These are phyloP conservation scores for Charadrius vociferus DNA, from an alignment of 2,113 vertebrate genomes.

Conservation along the genomic window DNA sequence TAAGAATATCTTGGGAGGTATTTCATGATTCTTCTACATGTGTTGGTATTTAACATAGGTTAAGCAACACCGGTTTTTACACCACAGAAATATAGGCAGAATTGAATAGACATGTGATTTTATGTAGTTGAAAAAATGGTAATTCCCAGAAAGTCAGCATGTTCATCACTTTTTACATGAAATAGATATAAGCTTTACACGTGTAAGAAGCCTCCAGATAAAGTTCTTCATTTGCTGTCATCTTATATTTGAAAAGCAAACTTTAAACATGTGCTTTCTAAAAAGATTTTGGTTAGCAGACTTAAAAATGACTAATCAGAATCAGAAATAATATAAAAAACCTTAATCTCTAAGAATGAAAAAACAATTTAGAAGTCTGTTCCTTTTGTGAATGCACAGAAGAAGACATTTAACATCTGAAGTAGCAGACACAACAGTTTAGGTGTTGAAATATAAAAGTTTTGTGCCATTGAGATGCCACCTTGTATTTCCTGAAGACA, in stretches of 20 bases:
- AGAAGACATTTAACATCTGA: background rate
- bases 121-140: background rate
- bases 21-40: background rate
- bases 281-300: background rate
- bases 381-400: background rate
- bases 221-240: background rate
- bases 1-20: background rate
- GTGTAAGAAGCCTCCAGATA: background rate
- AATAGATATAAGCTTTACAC: background rate
- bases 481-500: background rate
- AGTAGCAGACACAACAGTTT: background rate
- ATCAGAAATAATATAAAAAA: background rate
- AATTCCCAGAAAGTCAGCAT: background rate
- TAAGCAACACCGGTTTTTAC: background rate
- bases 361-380: background rate
- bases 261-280: background rate
- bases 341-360: background rate
- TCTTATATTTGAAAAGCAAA: background rate
- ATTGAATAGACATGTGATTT: background rate
- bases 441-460: background rate
- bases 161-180: background rate
- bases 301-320: background rate
- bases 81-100: background rate
- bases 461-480: background rate
- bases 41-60: accelerated